A percentile compares a stretch with the other conserved stretches of the same genome.
Conservation (phyloP, 2,113 vertebrate species). For the Hylia prasina region DNA sequence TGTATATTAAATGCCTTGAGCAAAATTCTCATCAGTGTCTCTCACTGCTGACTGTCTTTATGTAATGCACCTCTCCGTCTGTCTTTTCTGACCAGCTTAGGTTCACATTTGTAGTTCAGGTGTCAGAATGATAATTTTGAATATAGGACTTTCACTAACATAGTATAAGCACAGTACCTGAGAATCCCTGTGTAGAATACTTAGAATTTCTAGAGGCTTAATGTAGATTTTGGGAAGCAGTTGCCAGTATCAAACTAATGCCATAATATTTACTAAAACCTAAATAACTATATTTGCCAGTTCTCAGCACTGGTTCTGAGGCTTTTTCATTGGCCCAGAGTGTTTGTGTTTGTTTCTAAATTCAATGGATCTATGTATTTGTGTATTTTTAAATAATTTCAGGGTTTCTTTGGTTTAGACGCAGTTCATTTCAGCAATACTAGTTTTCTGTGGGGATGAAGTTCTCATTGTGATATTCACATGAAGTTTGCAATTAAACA, state of each 20-base stretch:
- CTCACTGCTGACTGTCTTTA: background rate
- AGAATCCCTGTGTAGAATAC: background rate
- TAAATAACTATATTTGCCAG: background rate
- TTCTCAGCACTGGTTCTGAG: background rate
- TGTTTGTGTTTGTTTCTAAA: background rate
- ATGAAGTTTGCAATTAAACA: background rate
- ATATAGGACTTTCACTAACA: background rate
- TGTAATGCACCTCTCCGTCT: background rate
- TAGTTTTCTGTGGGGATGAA: background rate
- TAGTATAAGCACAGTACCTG: background rate
- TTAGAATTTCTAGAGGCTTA: background rate
- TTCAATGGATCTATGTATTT: background rate
- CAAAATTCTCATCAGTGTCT: background rate
- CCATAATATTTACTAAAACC: background rate
- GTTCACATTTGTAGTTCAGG: background rate
- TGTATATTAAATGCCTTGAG: background rate
- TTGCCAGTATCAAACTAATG: background rate
- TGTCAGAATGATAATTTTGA: background rate
- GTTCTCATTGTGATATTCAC: background rate
- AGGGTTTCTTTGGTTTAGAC: background rate
- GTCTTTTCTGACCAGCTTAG: background rate
- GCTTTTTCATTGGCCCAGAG: background rate
- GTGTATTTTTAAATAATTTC: background rate
- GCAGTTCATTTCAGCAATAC: background rate
- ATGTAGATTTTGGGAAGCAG: background rate